Conservation (phyloP, 2,797 vertebrate species). For the Lates japonicus region DNA sequence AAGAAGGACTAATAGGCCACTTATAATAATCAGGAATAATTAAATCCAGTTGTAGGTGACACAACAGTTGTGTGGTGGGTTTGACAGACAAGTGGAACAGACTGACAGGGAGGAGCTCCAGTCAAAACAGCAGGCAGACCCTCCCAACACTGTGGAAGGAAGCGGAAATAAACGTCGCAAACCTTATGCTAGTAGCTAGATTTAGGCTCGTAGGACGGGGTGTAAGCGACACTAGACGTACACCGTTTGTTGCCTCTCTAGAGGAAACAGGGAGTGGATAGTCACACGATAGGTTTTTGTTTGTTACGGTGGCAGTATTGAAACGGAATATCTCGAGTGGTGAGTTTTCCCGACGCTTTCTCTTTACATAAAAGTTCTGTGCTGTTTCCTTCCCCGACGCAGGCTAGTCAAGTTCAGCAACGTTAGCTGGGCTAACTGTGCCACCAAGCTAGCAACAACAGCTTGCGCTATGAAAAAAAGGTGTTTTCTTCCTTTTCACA, state of each 20-base stretch:
- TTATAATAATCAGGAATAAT: too few species aligned
- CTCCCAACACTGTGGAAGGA: slow-evolving; percentile 72
- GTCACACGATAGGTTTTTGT: slow-evolving; percentile 30
- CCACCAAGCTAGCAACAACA: slow-evolving; percentile 71
- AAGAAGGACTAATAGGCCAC: too few species aligned
- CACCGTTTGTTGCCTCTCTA: slow-evolving; percentile 59
- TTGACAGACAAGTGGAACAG: slow-evolving; percentile 14
- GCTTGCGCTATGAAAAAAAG: slow-evolving; percentile 62
- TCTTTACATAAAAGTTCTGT: slow-evolving; percentile 48
- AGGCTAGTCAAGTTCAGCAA: slow-evolving; percentile 66
- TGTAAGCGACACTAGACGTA: slow-evolving; percentile 59
- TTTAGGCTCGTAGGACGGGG: slow-evolving; percentile 60
- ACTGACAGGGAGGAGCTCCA: slow-evolving; percentile 66
- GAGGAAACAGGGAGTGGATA: slow-evolving; percentile 67
- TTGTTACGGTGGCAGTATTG: slow-evolving; percentile 42
- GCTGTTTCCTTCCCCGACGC: slow-evolving; percentile 54
- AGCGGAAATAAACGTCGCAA: slow-evolving; percentile 84
- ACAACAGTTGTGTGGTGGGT: neutral
- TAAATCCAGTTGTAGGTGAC: neutral
- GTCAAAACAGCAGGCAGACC: slow-evolving; percentile 49
- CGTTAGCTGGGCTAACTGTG: slow-evolving; percentile 62
- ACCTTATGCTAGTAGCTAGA: slow-evolving; percentile 71
- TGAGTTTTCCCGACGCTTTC: slow-evolving; percentile 47
- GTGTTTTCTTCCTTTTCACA: slow-evolving; percentile 72
- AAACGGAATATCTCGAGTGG: slow-evolving; percentile 69